A percentile compares a stretch with the other conserved stretches of the same genome.
phyloP scores from a whole-genome alignment of 2,113 vertebrate genomes.

The Pluvialis apricaria region DNA sequence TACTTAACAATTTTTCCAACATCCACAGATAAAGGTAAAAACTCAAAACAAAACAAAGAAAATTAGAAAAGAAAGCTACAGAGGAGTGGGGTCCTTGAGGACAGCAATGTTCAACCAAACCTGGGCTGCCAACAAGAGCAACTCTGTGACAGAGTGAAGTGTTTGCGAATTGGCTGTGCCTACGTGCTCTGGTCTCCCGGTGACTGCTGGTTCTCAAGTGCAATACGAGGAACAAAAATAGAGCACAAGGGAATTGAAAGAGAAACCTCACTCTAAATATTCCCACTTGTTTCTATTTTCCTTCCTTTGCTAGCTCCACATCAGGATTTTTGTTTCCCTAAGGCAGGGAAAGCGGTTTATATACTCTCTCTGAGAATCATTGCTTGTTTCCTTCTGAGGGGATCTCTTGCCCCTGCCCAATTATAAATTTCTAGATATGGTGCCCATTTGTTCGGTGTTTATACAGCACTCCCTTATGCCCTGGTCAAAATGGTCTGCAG shows the following conservation, averaged over 20 bases:
- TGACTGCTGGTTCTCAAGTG: neutral
- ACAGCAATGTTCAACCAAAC: neutral
- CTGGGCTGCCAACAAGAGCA: neutral
- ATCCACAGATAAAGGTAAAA: neutral
- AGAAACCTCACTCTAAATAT: slow-evolving; percentile 49
- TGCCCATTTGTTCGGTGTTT: neutral
- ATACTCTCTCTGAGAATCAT: neutral
- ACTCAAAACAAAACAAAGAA: neutral
- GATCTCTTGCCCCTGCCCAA: neutral
- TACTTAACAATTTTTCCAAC: neutral
- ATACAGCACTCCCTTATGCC: neutral
- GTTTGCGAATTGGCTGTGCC: rapidly evolving
- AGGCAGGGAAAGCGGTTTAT: neutral
- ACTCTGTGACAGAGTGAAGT: neutral
- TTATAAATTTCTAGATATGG: neutral
- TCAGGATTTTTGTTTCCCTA: neutral
- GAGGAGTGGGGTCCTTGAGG: neutral
- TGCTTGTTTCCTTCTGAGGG: neutral
- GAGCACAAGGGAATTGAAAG: slow-evolving; percentile 40
- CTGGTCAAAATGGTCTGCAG: neutral
- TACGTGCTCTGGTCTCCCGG: neutral
- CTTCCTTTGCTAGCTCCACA: neutral
- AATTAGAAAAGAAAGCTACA: neutral
- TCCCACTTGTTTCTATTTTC: slow-evolving; percentile 43
- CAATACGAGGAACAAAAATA: neutral